Percentiles rank a stretch among this genome's conserved stretches.
These are phyloP conservation scores for Synergus itoensis DNA, from an alignment of 2,888 invertebrate genomes.

Conservation along the genomic window DNA sequence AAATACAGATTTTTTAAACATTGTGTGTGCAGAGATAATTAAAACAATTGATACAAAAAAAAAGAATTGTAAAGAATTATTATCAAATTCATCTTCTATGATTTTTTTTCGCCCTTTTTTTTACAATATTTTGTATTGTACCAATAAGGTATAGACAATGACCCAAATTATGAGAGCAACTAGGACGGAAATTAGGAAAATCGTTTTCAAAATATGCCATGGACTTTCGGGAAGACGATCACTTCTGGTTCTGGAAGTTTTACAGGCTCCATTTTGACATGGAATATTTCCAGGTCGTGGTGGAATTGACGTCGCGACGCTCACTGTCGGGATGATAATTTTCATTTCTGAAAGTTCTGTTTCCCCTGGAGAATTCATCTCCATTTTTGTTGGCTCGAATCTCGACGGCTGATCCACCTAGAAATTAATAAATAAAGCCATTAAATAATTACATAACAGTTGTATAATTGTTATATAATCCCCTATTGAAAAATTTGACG, in stretches of 20 bases:
- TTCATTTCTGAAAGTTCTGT: conserved; percentile 73
- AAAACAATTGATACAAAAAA: not conserved
- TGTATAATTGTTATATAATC: no score
- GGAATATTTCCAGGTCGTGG: conserved; percentile 56
- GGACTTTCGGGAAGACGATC: conserved; percentile 76
- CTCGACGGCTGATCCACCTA: conserved; percentile 79
- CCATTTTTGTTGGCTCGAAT: conserved; percentile 61
- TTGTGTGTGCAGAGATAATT: no score
- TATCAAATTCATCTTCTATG: not conserved
- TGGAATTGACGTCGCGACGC: conserved; percentile 61
- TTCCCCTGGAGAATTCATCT: conserved; percentile 61
- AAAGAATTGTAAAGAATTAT: not conserved
- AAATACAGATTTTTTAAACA: no score
- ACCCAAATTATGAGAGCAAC: conserved; percentile 79
- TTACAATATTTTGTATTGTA: conserved; percentile 69
- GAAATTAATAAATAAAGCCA: conserved; percentile 53
- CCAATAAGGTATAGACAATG: conserved; percentile 75
- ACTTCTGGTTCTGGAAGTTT: conserved; percentile 54
- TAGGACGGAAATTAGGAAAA: conserved; percentile 78
- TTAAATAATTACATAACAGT: not conserved
- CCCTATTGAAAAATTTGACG: no score
- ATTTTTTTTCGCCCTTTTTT: not conserved
- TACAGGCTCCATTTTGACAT: conserved; percentile 69
- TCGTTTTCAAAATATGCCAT: conserved; percentile 79
- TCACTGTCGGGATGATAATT: conserved; percentile 55